Evolutionary conservation across 1,140 invertebrate genomes (phyloP), one percentile per base, ranked within the genome.

Genomic region (Lepidurus packardi): DNA sequence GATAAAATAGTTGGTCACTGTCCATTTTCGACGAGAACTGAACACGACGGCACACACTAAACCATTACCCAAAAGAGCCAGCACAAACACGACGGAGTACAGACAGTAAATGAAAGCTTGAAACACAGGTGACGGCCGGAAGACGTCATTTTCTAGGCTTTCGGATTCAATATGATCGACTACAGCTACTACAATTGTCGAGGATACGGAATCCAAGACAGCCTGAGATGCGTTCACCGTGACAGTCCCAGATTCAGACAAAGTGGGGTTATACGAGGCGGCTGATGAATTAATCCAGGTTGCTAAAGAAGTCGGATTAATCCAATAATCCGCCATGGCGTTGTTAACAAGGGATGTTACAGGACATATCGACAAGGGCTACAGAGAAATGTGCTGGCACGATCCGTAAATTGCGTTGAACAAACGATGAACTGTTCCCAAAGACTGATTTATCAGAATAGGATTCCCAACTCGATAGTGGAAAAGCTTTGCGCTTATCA

Each of bases 1-100:
- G 80, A 95, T 95, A 83, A 95, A 94, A 82, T 92, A 93, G 82
- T 95, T 95, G 1, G 93, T 95, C 1, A 95, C 92, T 0, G 93
- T 94, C 80, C 91, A 88, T 93, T 95, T 95, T 43, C 91, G 87
- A 0, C 92, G 90, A 34, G 90, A 91, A 9, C 89, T 89, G 77
- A 91, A 86, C 1, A 95, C 92, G 8, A 94, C 91, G 82, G 92
- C 94, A 83, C 92, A 94, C 7, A 96, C 92, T 3, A 93, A 87
- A 13, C 90, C 90, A 83, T 95, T 95, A 1, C 93, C 94, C 0
- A 91, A 80, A 8, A 95, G 83, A 0, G 93, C 92, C 1, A 92
- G 85, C 1, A 94, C 83, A 78, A 94, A 93, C 8, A 95, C 89
- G 34, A 88, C 84, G 73, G 88, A 88, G 85, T 95, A 95, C 81